A percentile compares a stretch with the other conserved stretches of the same genome.
These are phyloP conservation scores for Gasterosteus nipponicus DNA, from an alignment of 2,113 vertebrate species.

Conservation along the genomic window DNA sequence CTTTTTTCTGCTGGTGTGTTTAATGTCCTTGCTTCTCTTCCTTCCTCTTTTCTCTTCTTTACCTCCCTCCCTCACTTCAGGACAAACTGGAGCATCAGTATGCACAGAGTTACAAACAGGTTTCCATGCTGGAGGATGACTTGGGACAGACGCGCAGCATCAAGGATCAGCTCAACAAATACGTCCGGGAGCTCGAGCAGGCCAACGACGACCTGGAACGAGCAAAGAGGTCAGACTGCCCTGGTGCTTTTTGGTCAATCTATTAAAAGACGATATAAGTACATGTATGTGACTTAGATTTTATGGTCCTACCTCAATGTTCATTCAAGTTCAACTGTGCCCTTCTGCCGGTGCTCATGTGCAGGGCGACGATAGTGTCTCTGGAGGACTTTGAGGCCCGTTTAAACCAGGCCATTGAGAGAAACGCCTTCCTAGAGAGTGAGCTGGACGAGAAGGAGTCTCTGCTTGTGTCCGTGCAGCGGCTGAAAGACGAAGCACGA, in stretches of 20 bases:
- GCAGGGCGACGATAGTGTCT: slow-evolving; percentile 97
- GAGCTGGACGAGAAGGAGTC: slow-evolving; percentile 99
- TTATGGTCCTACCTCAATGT: background rate
- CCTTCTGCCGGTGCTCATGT: slow-evolving; percentile 47
- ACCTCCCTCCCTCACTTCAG: slow-evolving; percentile 67
- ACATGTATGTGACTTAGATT: background rate
- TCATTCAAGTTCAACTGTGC: background rate
- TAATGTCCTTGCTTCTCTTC: background rate
- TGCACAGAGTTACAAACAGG: slow-evolving; percentile 96
- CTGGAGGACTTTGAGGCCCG: slow-evolving; percentile 98
- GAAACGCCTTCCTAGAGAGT: slow-evolving; percentile 98
- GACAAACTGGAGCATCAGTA: slow-evolving; percentile 98
- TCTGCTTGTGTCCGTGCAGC: slow-evolving; percentile 94
- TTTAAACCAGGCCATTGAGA: slow-evolving; percentile 97
- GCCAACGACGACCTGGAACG: slow-evolving; percentile 98
- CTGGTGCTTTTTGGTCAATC: background rate
- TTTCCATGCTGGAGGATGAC: slow-evolving; percentile 93
- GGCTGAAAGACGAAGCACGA: slow-evolving; percentile 98
- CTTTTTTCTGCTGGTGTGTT: background rate
- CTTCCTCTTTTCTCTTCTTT: slow-evolving; percentile 4
- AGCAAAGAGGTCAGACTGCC: slow-evolving; percentile 88
- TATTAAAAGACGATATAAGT: background rate
- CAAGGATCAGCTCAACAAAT: slow-evolving; percentile 98
- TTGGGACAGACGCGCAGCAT: slow-evolving; percentile 93
- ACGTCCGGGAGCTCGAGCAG: slow-evolving; percentile 96